Evolutionary conservation across 2,888 invertebrate species (phyloP).

Genomic region (Ceramica pisi): DNA sequence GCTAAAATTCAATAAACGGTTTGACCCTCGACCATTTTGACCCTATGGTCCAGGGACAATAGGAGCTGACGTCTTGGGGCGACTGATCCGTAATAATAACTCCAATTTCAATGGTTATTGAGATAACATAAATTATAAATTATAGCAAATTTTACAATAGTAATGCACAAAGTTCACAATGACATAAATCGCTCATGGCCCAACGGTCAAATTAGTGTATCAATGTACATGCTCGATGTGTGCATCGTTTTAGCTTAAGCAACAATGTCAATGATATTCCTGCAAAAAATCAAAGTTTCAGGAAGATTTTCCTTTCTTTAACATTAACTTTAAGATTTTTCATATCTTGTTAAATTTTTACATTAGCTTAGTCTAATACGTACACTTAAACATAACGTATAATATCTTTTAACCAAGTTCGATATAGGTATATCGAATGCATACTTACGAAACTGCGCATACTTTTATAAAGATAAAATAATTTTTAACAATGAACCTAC

Average conservation of each 20-base stretch:
- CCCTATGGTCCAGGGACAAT: constrained; percentile 81
- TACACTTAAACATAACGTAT: too few species aligned
- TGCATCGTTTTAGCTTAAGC: not conserved
- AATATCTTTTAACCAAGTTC: too few species aligned
- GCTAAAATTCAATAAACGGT: constrained; percentile 82
- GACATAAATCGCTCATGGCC: constrained; percentile 66
- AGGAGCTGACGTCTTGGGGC: constrained; percentile 82
- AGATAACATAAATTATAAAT: constrained; percentile 89
- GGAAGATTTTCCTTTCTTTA: not conserved
- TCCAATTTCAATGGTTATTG: constrained; percentile 86
- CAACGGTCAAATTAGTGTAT: constrained; percentile 60
- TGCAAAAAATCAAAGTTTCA: too few species aligned
- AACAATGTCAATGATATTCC: not conserved
- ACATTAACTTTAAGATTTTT: too few species aligned
- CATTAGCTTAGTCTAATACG: too few species aligned
- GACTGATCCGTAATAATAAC: constrained; percentile 87
- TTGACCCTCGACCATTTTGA: constrained; percentile 88
- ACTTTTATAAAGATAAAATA: too few species aligned
- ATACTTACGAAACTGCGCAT: too few species aligned
- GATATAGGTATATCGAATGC: too few species aligned
- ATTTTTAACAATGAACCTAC: too few species aligned
- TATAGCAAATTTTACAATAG: constrained; percentile 68
- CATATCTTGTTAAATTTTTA: too few species aligned
- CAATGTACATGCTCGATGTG: constrained; percentile 20
- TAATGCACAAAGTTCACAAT: constrained; percentile 51